Evolutionary conservation across 2,797 vertebrate species (phyloP).

Genomic region (Hoplostethus atlanticus): DNA sequence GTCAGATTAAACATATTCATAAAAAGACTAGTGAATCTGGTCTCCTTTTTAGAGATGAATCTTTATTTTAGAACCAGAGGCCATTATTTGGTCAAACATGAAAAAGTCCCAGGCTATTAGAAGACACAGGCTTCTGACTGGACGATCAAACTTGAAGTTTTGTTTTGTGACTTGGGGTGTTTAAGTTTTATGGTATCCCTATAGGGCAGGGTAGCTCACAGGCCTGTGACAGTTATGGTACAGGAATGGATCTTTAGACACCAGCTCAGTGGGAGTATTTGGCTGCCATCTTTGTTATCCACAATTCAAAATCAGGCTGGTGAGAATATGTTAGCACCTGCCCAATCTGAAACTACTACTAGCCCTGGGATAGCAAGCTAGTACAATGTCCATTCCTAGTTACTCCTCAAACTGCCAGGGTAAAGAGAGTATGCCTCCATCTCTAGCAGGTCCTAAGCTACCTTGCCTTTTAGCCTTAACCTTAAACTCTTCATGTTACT

Average conservation of each 20-base stretch:
- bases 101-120: background rate
- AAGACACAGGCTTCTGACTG: background rate
- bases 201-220: background rate
- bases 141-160: background rate
- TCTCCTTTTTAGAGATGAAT: constrained; percentile 3
- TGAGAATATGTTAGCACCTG: constrained; percentile 1
- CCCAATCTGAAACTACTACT: background rate
- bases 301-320: background rate
- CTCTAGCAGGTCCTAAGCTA: background rate
- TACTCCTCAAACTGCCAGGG: constrained; percentile 12
- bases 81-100: background rate
- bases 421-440: constrained; percentile 5
- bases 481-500: constrained; percentile 42
- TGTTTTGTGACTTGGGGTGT: background rate
- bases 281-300: constrained; percentile 8
- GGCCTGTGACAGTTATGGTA: background rate
- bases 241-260: background rate
- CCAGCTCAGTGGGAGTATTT: background rate
- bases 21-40: background rate
- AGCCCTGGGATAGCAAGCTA: background rate
- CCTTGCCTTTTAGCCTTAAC: background rate
- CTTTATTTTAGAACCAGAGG: background rate
- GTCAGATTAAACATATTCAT: background rate
- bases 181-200: background rate
- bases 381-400: constrained; percentile 8